Conservation (phyloP, 30 jellyfish, hydroid and myxozoan species). For the Euphysa ruthae region DNA sequence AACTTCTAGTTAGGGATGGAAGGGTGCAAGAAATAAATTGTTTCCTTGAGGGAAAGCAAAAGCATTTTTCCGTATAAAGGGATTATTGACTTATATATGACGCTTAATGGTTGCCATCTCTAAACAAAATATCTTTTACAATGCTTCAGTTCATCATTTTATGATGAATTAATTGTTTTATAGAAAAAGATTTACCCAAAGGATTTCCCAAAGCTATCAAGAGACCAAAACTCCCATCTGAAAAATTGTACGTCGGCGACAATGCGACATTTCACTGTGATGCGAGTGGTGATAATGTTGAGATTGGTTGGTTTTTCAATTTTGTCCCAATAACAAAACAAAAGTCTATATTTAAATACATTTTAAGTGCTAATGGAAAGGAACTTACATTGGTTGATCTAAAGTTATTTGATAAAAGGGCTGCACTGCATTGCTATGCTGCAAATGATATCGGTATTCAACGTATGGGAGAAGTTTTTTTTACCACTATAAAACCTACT, state of each 20-base stretch:
- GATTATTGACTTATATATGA: too few relatives aligned
- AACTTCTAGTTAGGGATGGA: too few relatives aligned
- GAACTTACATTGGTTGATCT: constrained; percentile 4
- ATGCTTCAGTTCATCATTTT: too few relatives aligned
- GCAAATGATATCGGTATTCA: constrained; percentile 15
- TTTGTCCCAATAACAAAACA: constrained; percentile 1
- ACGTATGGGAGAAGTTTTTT: neutral
- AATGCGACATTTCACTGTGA: constrained; percentile 21
- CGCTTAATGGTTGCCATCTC: too few relatives aligned
- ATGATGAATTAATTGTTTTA: neutral
- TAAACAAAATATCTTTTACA: too few relatives aligned
- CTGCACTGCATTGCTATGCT: constrained; percentile 1
- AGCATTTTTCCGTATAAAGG: too few relatives aligned
- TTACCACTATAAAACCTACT: constrained; percentile 18
- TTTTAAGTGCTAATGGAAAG: neutral
- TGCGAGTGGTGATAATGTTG: constrained; percentile 17
- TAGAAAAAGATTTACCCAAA: constrained; percentile 55
- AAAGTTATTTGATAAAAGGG: neutral
- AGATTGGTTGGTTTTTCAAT: constrained; percentile 18
- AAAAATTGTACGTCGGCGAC: constrained; percentile 11
- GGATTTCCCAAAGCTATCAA: constrained; percentile 55
- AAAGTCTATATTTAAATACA: neutral
- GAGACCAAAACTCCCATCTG: neutral
- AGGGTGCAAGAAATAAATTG: too few relatives aligned
- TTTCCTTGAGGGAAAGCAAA: too few relatives aligned